These are phyloP conservation scores for Drosophila anomalipes DNA, from an alignment of 2,888 invertebrate species.

Conservation along the genomic window DNA sequence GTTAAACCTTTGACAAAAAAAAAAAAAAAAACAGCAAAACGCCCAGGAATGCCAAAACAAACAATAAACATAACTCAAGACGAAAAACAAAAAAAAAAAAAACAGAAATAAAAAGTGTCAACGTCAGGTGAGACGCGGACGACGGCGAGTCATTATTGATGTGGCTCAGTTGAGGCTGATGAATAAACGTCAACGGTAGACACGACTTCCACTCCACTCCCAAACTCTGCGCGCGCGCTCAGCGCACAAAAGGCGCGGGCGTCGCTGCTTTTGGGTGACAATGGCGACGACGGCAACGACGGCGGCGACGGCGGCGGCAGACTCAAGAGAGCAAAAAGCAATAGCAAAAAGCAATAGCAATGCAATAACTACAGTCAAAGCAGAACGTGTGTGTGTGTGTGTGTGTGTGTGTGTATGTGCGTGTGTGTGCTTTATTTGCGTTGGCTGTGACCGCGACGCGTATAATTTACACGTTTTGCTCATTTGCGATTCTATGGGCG, in stretches of 20 bases:
- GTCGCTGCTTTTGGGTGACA: slow-evolving; percentile 65
- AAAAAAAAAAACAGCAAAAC: slow-evolving; percentile 30
- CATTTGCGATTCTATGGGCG: slow-evolving; percentile 80
- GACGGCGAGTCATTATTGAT: slow-evolving; percentile 59
- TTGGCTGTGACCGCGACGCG: slow-evolving; percentile 80
- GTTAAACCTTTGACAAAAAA: slow-evolving; percentile 41
- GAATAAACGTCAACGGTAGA: slow-evolving; percentile 56
- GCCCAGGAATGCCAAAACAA: slow-evolving; percentile 64
- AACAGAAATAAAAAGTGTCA: slow-evolving; percentile 54
- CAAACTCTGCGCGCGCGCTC: slow-evolving; percentile 18
- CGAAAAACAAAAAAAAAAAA: slow-evolving; percentile 39
- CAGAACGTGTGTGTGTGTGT: slow-evolving; percentile 3
- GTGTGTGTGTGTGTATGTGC: slow-evolving; percentile 13
- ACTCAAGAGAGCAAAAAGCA: slow-evolving; percentile 44
- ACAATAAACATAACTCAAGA: slow-evolving; percentile 71
- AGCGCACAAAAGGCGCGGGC: slow-evolving; percentile 61
- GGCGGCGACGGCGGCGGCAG: slow-evolving; percentile 11
- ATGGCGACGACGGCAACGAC: slow-evolving; percentile 33
- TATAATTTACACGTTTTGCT: slow-evolving; percentile 83
- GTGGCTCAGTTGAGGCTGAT: slow-evolving; percentile 57
- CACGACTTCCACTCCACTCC: slow-evolving; percentile 31
- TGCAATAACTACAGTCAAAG: slow-evolving; percentile 31
- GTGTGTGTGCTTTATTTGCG: slow-evolving; percentile 65
- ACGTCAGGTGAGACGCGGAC: slow-evolving; percentile 48
- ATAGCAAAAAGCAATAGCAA: slow-evolving; percentile 6